A percentile compares a stretch with the other conserved stretches of the same genome.
phyloP scores from a whole-genome alignment of 2,888 invertebrate genomes.

The Rhyacophila evoluta region DNA sequence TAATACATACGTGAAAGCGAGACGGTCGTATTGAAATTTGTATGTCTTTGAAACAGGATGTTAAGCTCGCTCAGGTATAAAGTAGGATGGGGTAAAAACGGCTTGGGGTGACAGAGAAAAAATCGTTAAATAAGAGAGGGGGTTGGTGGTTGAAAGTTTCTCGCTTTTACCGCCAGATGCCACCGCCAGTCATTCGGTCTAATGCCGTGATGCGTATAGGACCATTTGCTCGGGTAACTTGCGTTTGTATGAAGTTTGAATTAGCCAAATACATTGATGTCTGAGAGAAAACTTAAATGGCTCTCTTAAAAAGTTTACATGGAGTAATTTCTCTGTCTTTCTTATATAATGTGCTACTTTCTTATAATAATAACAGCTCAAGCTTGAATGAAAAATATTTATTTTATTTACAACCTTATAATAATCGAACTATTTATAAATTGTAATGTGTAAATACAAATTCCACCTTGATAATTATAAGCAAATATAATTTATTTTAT shows the following conservation, averaged over 20 bases:
- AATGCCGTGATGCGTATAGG: slow-evolving; percentile 32
- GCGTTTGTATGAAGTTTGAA: slow-evolving; percentile 46
- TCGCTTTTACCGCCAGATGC: slow-evolving; percentile 49
- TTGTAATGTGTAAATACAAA: too few relatives aligned
- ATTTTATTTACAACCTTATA: too few relatives aligned
- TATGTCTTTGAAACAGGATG: slow-evolving; percentile 45
- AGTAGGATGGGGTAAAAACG: slow-evolving; percentile 49
- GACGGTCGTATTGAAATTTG: slow-evolving; percentile 29
- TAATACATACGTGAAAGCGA: slow-evolving; percentile 32
- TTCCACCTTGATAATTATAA: too few relatives aligned
- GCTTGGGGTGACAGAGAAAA: slow-evolving; percentile 50
- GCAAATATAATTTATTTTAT: too few relatives aligned
- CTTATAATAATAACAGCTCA: too few relatives aligned
- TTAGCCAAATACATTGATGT: slow-evolving; percentile 38
- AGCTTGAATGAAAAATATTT: too few relatives aligned
- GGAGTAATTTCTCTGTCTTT: too few relatives aligned
- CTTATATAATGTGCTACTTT: too few relatives aligned
- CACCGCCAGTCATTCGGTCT: slow-evolving; percentile 48
- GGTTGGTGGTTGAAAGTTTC: slow-evolving; percentile 49
- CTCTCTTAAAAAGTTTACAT: not conserved
- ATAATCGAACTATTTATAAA: too few relatives aligned
- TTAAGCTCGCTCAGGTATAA: slow-evolving; percentile 53
- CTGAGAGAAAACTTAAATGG: not conserved
- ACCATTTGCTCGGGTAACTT: slow-evolving; percentile 39
- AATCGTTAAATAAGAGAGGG: slow-evolving; percentile 52